A percentile compares a stretch with the other conserved stretches of the same genome.
These are phyloP conservation scores for Cryptotermes secundus DNA, from an alignment of 1,140 invertebrate species.

Conservation along the genomic window DNA sequence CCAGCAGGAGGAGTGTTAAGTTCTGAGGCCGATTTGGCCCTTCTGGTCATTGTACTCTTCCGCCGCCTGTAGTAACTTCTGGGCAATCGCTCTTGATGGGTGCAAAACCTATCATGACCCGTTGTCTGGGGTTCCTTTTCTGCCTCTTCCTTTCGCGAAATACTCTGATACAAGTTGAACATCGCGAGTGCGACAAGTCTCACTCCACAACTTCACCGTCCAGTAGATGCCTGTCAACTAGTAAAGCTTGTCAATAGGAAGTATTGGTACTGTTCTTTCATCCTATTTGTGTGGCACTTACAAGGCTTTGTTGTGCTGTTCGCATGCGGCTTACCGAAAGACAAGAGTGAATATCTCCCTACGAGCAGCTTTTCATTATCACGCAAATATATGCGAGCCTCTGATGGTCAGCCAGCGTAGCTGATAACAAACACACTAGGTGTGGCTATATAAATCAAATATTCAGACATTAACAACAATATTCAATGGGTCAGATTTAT, in stretches of 20 bases:
- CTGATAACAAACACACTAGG: no score
- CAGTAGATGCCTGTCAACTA: not conserved
- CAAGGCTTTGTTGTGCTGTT: conserved; percentile 10
- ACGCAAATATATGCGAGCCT: no score
- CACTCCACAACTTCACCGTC: not conserved
- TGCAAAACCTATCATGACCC: conserved; percentile 40
- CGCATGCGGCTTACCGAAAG: no score
- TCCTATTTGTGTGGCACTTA: conserved; percentile 17
- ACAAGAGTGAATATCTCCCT: no score
- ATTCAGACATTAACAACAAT: no score
- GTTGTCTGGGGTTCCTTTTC: conserved; percentile 34
- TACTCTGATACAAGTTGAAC: conserved; percentile 75
- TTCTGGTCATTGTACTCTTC: conserved; percentile 54
- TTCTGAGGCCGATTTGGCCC: conserved; percentile 73
- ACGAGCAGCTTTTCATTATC: no score
- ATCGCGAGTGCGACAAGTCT: conserved; percentile 47
- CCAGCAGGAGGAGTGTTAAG: conserved; percentile 64
- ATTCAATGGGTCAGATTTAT: no score
- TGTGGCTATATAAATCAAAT: no score
- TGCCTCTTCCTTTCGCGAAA: conserved; percentile 60
- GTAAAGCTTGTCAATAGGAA: not conserved
- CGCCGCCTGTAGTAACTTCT: conserved; percentile 42
- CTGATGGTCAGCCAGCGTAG: no score
- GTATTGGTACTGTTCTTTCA: not conserved
- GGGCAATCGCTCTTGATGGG: conserved; percentile 45